These are phyloP conservation scores for Notamacropus eugenii DNA, from an alignment of 2,797 vertebrate genomes.

Conservation along the genomic window DNA sequence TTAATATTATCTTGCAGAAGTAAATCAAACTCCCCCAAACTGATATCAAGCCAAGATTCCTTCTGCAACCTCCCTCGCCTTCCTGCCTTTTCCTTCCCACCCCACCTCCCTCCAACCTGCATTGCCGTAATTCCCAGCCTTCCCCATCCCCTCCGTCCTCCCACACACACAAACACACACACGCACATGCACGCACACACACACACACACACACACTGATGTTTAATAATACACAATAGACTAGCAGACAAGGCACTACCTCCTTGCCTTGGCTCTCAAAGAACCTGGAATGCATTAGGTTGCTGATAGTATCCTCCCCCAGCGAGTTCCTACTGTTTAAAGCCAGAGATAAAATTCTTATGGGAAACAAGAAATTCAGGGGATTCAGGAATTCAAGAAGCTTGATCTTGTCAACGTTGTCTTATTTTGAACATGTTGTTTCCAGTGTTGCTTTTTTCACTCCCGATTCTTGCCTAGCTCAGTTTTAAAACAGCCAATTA, in stretches of 20 bases:
- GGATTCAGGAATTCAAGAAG: slow-evolving; percentile 2
- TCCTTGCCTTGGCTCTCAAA: slow-evolving; percentile 68
- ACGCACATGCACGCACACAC: too few species aligned
- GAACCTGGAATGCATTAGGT: neutral
- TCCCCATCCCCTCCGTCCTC: neutral
- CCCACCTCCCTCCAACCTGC: neutral
- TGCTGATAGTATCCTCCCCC: neutral
- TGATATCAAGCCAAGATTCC: slow-evolving; percentile 76
- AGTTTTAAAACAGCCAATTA: slow-evolving; percentile 31
- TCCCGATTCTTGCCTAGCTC: slow-evolving; percentile 34
- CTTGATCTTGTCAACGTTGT: slow-evolving; percentile 52
- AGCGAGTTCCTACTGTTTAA: slow-evolving; percentile 79
- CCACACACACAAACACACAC: too few species aligned
- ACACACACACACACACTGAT: slow-evolving; percentile 38
- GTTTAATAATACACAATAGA: slow-evolving; percentile 63
- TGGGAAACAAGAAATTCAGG: slow-evolving; percentile 66
- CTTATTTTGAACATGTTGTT: slow-evolving; percentile 32
- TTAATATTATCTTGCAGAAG: slow-evolving; percentile 84
- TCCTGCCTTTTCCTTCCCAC: slow-evolving; percentile 45
- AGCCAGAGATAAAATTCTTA: slow-evolving; percentile 72
- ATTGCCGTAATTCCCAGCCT: neutral
- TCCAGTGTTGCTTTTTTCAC: slow-evolving; percentile 16
- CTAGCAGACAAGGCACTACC: slow-evolving; percentile 73
- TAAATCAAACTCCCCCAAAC: slow-evolving; percentile 85
- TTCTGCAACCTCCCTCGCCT: slow-evolving; percentile 73